Evolutionary conservation across 2,888 invertebrate species (phyloP), one percentile per base, ranked within the genome.

Genomic region (Eristalis intricaria): DNA sequence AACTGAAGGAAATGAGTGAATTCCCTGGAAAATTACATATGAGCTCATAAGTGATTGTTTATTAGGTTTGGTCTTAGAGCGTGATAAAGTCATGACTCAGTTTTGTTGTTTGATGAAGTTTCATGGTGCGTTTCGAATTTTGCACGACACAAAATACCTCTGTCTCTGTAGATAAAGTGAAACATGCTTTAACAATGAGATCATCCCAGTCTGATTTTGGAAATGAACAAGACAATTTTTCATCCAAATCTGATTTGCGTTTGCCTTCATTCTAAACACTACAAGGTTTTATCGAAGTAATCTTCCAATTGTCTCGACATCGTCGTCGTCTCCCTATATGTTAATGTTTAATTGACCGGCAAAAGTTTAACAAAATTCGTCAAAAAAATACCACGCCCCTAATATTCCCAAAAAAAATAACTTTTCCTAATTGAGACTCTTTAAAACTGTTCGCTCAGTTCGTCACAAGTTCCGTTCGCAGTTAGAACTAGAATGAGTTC

Each of bases 321-420:
- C 2, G 22, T 8, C 26, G 26, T 26, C 26, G 7, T 11, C 13
- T 74, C 22, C n/a, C 38, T 64, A 65, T 66, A 58, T 58, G 65
- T 40, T 5, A 40, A 58, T 75, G 58, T 38, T 35, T 66, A 75
- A 75, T 66, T 40, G 65, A 75, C 43, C 65, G 58, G 50, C 65
- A 26, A 61, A 71, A 60, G 40, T 35, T 43, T 40, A 11, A 22
- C 23, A 23, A 22, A 4, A 26, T 8, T 43, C 10, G 43, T 7
- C 15, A 15, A 29, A 4, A 32, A 8, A 32, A 4, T 1, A 65
- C 38, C 64, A 74, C 74, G 65, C 64, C 64, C 56, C 35, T 19
- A 35, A 1, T 4, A 23, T 19, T 19, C 0, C 35, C 50, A 35
- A 32, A 19, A 35, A 32, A 19, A 50, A 73, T 32, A 32, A 2